A percentile compares a stretch with the other conserved stretches of the same genome.
Conservation (phyloP, 2,113 vertebrate genomes). For the Harpagus bidentatus region DNA sequence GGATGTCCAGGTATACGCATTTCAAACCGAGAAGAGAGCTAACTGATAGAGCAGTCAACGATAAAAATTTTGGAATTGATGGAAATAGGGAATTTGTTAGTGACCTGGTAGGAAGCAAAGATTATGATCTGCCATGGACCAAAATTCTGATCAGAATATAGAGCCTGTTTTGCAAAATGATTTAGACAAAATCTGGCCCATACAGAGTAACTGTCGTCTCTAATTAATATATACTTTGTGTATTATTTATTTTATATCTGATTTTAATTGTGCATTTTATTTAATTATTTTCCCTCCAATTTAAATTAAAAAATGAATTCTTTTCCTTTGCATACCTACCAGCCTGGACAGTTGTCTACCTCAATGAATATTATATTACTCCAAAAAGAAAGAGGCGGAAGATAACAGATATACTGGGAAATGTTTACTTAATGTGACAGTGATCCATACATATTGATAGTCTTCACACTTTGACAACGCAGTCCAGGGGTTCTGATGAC, state of each 20-base stretch:
- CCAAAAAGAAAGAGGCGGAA: background rate
- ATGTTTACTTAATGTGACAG: background rate
- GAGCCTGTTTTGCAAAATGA: background rate
- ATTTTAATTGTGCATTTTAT: background rate
- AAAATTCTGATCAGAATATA: background rate
- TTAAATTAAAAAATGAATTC: background rate
- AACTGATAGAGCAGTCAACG: background rate
- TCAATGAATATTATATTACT: background rate
- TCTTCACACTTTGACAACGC: background rate
- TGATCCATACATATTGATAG: background rate
- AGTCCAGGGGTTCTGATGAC: background rate
- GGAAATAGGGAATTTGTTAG: background rate
- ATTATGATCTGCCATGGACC: background rate
- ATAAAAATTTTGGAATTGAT: background rate
- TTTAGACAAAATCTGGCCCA: background rate
- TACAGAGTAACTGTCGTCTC: background rate
- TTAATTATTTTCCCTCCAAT: background rate
- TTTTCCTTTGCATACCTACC: background rate
- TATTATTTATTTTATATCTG: background rate
- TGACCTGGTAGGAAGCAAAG: background rate
- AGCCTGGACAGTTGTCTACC: background rate
- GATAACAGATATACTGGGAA: background rate
- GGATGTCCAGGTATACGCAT: background rate
- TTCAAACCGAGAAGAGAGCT: background rate
- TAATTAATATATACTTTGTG: background rate